phyloP scores from a whole-genome alignment of 2,888 invertebrate species.

The Sminthurinus aureus region DNA sequence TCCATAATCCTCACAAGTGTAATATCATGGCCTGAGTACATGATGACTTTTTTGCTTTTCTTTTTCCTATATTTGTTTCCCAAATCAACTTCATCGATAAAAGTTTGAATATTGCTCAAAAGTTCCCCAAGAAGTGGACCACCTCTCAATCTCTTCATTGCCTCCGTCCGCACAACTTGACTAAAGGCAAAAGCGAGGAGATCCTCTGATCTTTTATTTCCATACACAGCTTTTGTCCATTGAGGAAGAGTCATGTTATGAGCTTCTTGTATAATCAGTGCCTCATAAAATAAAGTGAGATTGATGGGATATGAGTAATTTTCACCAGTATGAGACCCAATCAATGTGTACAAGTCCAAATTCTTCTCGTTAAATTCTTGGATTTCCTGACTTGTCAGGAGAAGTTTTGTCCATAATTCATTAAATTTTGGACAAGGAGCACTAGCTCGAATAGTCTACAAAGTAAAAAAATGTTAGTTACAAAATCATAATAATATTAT shows the following conservation, averaged over 20 bases:
- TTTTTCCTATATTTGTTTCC: conserved; percentile 20
- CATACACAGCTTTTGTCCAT: conserved; percentile 76
- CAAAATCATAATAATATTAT: not conserved
- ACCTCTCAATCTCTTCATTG: conserved; percentile 74
- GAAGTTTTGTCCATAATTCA: conserved; percentile 18
- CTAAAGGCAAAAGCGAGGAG: conserved; percentile 72
- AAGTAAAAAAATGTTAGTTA: not conserved
- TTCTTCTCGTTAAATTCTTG: conserved; percentile 5
- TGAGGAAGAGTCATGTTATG: conserved; percentile 72
- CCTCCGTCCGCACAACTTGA: conserved; percentile 73
- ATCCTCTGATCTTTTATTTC: conserved; percentile 69
- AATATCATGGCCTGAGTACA: conserved; percentile 84
- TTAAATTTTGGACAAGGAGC: conserved; percentile 33
- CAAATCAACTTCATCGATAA: not conserved
- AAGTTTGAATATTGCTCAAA: conserved; percentile 68
- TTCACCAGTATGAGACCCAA: conserved; percentile 20
- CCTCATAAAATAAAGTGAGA: conserved; percentile 36
- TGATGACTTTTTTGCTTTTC: conserved; percentile 68
- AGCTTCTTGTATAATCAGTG: conserved; percentile 34
- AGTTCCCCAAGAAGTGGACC: conserved; percentile 80
- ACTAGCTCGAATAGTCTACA: conserved; percentile 20
- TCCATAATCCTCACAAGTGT: conserved; percentile 79
- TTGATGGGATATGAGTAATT: conserved; percentile 26
- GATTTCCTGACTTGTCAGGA: not conserved
- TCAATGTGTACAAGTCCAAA: conserved; percentile 24